phyloP scores from a whole-genome alignment of 2,797 vertebrate species.

The Dicrostonyx torquatus region DNA sequence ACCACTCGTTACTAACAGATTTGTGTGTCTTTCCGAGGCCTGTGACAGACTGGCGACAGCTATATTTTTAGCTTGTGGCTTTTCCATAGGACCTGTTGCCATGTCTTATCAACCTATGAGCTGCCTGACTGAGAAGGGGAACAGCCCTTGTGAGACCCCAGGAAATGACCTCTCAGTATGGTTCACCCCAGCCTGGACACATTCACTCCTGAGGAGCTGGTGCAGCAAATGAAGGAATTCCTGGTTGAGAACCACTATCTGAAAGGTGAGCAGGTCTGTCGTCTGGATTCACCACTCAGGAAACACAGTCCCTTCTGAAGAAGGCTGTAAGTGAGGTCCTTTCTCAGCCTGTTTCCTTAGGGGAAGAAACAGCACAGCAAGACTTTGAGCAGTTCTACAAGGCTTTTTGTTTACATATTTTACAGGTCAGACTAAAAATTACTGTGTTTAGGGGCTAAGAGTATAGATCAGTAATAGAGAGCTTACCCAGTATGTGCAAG shows the following conservation, averaged over 20 bases:
- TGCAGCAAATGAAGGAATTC: slow-evolving; percentile 95
- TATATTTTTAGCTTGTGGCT: slow-evolving; percentile 34
- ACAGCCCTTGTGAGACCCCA: slow-evolving; percentile 71
- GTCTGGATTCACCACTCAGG: background rate
- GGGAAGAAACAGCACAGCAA: background rate
- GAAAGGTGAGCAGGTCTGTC: slow-evolving; percentile 89
- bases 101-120: slow-evolving; percentile 84
- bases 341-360: background rate
- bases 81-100: slow-evolving; percentile 58
- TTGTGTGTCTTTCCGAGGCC: background rate
- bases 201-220: slow-evolving; percentile 91
- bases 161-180: slow-evolving; percentile 81
- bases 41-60: background rate
- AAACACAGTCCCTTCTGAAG: background rate
- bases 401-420: background rate
- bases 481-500: background rate
- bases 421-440: background rate
- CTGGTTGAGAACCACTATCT: slow-evolving; percentile 98
- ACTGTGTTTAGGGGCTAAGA: background rate
- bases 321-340: background rate
- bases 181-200: slow-evolving; percentile 77
- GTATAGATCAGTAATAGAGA: background rate
- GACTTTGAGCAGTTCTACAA: background rate
- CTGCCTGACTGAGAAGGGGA: slow-evolving; percentile 79
- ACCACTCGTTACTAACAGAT: background rate